Percentiles rank a stretch among this genome's conserved stretches.
phyloP scores from a whole-genome alignment of 2,113 vertebrate species.

The Cryptoleucopteryx plumbea region DNA sequence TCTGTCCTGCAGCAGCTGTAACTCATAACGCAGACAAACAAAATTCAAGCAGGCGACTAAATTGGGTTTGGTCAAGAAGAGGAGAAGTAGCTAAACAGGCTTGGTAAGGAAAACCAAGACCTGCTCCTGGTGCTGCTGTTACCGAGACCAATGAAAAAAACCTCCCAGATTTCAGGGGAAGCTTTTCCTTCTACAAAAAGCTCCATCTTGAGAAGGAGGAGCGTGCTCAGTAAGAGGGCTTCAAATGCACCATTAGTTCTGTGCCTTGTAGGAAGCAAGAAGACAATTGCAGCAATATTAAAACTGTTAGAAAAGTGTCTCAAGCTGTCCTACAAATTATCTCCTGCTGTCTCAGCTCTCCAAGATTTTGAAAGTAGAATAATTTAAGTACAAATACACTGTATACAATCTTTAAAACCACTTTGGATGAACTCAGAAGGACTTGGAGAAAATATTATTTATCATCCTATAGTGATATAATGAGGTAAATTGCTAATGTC shows the following conservation, averaged over 20 bases:
- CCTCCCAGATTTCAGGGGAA: not conserved
- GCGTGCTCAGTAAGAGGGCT: not conserved
- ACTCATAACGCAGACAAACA: not conserved
- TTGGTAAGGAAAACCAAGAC: not conserved
- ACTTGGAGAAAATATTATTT: not conserved
- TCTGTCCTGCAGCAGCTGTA: not conserved
- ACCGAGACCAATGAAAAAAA: not conserved
- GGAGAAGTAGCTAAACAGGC: not conserved
- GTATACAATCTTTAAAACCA: not conserved
- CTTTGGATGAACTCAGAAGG: not conserved
- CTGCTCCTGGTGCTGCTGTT: not conserved
- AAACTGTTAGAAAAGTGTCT: not conserved
- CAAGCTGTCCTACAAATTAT: not conserved
- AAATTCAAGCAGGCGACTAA: not conserved
- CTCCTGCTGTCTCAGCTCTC: not conserved
- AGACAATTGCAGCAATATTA: not conserved
- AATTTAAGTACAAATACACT: not conserved
- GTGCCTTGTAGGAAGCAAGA: not conserved
- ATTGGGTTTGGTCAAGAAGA: not conserved
- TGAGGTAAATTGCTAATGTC: slow-evolving; percentile 5
- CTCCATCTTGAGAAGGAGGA: rapidly evolving
- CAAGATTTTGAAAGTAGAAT: not conserved
- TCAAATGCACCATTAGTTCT: not conserved
- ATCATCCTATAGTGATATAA: not conserved
- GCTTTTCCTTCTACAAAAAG: not conserved